Evolutionary conservation across 2,888 invertebrate species (phyloP).

Genomic region (Diachrysia chrysitis): DNA sequence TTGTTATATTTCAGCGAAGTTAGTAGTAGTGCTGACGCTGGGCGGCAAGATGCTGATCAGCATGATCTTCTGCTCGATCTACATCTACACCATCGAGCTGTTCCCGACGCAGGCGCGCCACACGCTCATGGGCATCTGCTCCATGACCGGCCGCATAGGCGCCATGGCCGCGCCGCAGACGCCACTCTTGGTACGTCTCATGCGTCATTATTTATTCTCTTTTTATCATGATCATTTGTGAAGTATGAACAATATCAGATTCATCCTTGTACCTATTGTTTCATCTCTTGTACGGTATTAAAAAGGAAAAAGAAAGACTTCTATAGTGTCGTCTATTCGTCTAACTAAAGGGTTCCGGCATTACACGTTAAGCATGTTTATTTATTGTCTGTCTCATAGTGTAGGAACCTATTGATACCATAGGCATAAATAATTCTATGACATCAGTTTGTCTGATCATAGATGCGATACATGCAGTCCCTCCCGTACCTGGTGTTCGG

Average conservation of each 20-base stretch:
- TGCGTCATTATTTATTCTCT: conserved; percentile 3
- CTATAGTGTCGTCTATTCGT: too few relatives aligned
- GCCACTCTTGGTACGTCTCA: conserved; percentile 84
- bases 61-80: conserved; percentile 89
- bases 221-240: too few relatives aligned
- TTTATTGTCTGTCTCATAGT: too few relatives aligned
- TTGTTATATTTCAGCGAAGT: conserved; percentile 25
- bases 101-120: conserved; percentile 90
- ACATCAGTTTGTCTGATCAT: not conserved
- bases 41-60: conserved; percentile 90
- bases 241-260: too few relatives aligned
- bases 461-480: conserved; percentile 34
- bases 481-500: conserved; percentile 51
- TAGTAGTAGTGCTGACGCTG: conserved; percentile 63
- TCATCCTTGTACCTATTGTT: too few relatives aligned
- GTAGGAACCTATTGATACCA: too few relatives aligned
- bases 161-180: conserved; percentile 90
- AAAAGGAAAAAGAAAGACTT: too few relatives aligned
- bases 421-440: not conserved
- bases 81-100: conserved; percentile 91
- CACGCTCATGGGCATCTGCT: conserved; percentile 88
- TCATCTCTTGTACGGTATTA: too few relatives aligned
- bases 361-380: too few relatives aligned
- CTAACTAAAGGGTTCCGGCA: too few relatives aligned
- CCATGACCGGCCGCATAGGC: conserved; percentile 90